Evolutionary conservation across 2,113 vertebrate genomes (phyloP), one percentile per base, ranked within the genome.

Genomic region (Ageneiosus marmoratus): DNA sequence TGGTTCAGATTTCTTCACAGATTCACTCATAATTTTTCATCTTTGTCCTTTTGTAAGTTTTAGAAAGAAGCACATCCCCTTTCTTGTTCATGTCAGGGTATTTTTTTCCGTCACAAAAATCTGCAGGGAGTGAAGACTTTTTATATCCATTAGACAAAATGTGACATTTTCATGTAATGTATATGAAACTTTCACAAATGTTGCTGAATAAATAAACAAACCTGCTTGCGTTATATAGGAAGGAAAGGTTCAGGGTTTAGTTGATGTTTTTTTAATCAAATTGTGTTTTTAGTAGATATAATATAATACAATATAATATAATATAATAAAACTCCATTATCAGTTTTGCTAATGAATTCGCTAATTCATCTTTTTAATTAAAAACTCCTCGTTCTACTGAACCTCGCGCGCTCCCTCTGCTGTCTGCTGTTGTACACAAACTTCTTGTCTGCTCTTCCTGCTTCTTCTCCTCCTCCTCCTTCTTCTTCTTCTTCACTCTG

Each of bases 401-500:
- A 55, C 18, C 27, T 76, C 50, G 27, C 56, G 77, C 37, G 56
- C 77, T 60, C 77, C 55, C 77, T 58, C 77, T 79, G 37, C 55
- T 62, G 56, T 37, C 77, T 78, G 55, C 55, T 62, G 34, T 24
- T 34, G 34, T 32, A 27, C 18, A 76, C 34, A 76, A 76, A 79
- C 51, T 65, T 67, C 22, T 27, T 56, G 41, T 56, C 58, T 48
- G 78, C 60, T 79, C 51, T 56, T 79, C 41, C 78, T 79, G 78
- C 60, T 79, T 65, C 78, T 56, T 29, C 78, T 79, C 46, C 78
- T 79, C 62, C 60, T n/a, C n/a, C n/a, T n/a, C n/a, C n/a, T n/a
- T n/a, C n/a, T 79, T 24, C 78, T 79, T 32, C 77, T 55, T 55
- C 32, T 22, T 41, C 37, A 41, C 27, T 53, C 85, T 91, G 89